Conservation (phyloP, 2,797 vertebrate species). For the Helostoma temminkii region DNA sequence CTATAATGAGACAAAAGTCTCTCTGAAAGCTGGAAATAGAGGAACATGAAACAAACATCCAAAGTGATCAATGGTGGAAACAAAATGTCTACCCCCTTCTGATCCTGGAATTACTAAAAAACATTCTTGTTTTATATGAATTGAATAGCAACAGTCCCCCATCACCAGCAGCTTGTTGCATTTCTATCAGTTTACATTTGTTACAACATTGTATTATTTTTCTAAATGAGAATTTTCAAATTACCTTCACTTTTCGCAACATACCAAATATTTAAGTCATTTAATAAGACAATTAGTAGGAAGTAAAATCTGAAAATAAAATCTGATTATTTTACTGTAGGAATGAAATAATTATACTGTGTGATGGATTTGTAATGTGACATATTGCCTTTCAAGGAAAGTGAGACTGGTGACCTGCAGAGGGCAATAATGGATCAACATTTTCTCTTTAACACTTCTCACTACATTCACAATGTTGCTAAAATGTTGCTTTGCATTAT, state of each 20-base stretch:
- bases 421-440: slow-evolving; percentile 69
- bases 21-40: slow-evolving; percentile 15
- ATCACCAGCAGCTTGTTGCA: too few species aligned
- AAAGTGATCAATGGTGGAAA: slow-evolving; percentile 14
- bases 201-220: too few species aligned
- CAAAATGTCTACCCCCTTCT: slow-evolving; percentile 14
- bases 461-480: not conserved
- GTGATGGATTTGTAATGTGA: not conserved
- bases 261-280: too few species aligned
- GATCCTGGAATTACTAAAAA: slow-evolving; percentile 18
- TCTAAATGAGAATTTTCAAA: too few species aligned
- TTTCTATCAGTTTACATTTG: too few species aligned
- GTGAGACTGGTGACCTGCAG: slow-evolving; percentile 65
- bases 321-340: not conserved
- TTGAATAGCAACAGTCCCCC: not conserved
- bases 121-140: not conserved
- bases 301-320: too few species aligned
- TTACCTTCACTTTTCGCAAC: too few species aligned
- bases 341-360: not conserved
- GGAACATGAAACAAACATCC: slow-evolving; percentile 18
- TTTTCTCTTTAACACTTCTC: slow-evolving; percentile 17
- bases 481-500: not conserved
- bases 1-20: slow-evolving; percentile 30
- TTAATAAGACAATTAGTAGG: too few species aligned
- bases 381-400: slow-evolving; percentile 10